phyloP scores from a whole-genome alignment of 2,888 invertebrate genomes.

The Tipula confusa region DNA sequence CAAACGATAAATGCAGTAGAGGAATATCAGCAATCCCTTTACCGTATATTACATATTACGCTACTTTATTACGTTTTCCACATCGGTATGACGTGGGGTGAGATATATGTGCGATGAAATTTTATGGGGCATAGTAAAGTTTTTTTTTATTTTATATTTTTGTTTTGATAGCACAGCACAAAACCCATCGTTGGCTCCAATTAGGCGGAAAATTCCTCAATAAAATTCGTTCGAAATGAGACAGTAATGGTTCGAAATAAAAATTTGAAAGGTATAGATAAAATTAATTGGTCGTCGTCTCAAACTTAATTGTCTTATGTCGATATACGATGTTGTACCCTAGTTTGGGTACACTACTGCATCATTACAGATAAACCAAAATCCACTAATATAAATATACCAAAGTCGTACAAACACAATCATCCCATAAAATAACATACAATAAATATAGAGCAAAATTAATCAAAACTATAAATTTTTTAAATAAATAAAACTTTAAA shows the following conservation, averaged over 20 bases:
- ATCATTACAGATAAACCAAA: not conserved
- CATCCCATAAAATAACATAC: not conserved
- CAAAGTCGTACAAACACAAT: not conserved
- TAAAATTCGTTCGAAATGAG: not conserved
- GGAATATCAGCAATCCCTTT: not conserved
- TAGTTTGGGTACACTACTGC: not conserved
- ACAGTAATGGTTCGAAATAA: not conserved
- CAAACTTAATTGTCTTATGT: not conserved
- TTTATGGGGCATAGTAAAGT: not conserved
- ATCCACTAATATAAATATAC: not conserved
- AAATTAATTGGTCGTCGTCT: not conserved
- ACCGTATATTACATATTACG: not conserved
- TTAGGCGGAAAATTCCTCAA: not conserved
- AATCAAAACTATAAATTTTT: constrained; percentile 25
- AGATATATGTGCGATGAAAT: not conserved
- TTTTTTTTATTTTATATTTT: not conserved
- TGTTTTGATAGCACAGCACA: not conserved
- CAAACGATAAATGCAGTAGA: not conserved
- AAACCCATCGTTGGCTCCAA: not conserved
- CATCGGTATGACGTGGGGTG: not conserved
- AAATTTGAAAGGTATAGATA: not conserved
- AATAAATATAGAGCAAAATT: not conserved
- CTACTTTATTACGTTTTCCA: not conserved
- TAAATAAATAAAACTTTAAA: not conserved
- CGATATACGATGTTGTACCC: not conserved